Percentiles rank a stretch among this genome's conserved stretches.
Evolutionary conservation across 2,113 vertebrate genomes (phyloP).

Genomic region (Forbesichthys papilliferus): DNA sequence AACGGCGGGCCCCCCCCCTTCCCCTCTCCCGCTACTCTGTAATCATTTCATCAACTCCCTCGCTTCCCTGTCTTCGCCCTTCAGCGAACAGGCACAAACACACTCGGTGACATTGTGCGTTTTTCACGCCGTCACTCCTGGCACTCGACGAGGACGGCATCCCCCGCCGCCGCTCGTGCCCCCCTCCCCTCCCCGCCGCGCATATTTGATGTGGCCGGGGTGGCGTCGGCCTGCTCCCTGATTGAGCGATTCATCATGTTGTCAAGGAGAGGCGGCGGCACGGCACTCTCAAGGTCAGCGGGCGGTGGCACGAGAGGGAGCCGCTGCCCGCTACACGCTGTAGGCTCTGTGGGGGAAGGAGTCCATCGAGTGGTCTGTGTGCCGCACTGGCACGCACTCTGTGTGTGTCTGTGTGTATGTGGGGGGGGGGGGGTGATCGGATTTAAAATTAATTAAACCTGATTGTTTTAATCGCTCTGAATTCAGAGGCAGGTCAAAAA

Average conservation of each 20-base stretch:
- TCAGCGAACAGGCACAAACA: constrained; percentile 73
- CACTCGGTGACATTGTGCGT: constrained; percentile 79
- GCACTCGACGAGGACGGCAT: constrained; percentile 68
- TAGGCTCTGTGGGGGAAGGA: constrained; percentile 7
- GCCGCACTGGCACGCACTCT: constrained; percentile 22
- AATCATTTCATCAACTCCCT: constrained; percentile 83
- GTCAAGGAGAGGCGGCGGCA: constrained; percentile 67
- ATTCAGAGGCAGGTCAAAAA: constrained; percentile 74
- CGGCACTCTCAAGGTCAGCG: constrained; percentile 78
- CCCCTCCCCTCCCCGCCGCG: constrained; percentile 45
- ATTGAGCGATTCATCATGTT: constrained; percentile 80
- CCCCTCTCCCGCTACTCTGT: constrained; percentile 69
- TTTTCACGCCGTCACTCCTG: constrained; percentile 76
- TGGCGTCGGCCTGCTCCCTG: constrained; percentile 67
- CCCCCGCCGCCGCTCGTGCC: constrained; percentile 48
- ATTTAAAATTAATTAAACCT: constrained; percentile 78
- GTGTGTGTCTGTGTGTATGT: constrained; percentile 52
- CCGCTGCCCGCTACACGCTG: constrained; percentile 4
- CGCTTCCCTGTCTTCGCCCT: constrained; percentile 74
- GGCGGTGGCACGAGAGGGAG: constrained; percentile 64
- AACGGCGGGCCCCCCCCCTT: constrained; percentile 56
- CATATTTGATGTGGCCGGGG: constrained; percentile 62
- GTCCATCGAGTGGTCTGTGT: constrained; percentile 39
- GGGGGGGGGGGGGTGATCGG: constrained; percentile 55
- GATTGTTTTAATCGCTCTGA: constrained; percentile 79